Percentiles rank a stretch among this genome's conserved stretches.
phyloP scores from a whole-genome alignment of 2,797 vertebrate genomes.

The Hippocampus kuda region DNA sequence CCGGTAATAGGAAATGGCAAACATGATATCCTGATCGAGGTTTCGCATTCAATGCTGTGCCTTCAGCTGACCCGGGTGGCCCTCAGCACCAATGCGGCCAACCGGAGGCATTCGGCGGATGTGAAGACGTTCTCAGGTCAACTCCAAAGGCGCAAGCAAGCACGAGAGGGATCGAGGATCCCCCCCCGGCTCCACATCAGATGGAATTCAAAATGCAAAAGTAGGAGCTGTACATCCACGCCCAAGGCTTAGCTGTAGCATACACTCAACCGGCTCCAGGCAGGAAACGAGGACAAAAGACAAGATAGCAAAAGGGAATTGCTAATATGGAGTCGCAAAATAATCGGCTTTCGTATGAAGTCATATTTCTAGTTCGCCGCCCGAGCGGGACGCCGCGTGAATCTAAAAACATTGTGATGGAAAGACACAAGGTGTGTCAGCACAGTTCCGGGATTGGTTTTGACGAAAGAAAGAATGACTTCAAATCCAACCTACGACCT shows the following conservation, averaged over 20 bases:
- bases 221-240: constrained; percentile 29
- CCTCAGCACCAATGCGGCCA: constrained; percentile 19
- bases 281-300: constrained; percentile 2
- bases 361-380: background rate
- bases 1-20: constrained; percentile 12
- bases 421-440: background rate
- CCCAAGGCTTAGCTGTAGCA: constrained; percentile 23
- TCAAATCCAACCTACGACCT: background rate
- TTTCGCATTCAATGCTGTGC: constrained; percentile 20
- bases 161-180: constrained; percentile 20
- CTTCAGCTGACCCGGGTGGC: constrained; percentile 27
- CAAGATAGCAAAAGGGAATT: constrained; percentile 1
- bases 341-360: constrained; percentile 13
- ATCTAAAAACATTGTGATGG: background rate
- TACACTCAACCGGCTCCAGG: constrained; percentile 5
- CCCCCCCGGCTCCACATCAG: constrained; percentile 36
- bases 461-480: no score
- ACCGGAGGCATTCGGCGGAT: constrained; percentile 23
- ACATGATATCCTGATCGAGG: constrained; percentile 23
- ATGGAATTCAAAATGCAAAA: constrained; percentile 49
- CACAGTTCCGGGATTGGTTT: background rate
- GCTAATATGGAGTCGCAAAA: constrained; percentile 3
- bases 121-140: constrained; percentile 46
- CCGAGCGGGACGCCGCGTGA: background rate
- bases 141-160: constrained; percentile 31